Percentiles rank a stretch among this genome's conserved stretches.
Conservation (phyloP, 2,888 invertebrate species). For the Helleia helle region DNA sequence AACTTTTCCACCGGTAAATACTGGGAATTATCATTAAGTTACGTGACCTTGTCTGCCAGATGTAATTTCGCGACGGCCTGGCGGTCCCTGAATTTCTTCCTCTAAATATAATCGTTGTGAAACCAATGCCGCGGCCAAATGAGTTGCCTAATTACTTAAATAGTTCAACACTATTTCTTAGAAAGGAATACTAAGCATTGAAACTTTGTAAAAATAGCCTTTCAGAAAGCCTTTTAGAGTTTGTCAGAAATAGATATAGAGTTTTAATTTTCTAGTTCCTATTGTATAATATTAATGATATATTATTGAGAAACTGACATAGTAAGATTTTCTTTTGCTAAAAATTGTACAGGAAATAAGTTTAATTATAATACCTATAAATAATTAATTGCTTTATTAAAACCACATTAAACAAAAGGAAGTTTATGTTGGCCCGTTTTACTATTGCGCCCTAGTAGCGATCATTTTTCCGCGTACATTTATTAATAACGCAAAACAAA, state of each 20-base stretch:
- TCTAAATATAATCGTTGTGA: constrained; percentile 33
- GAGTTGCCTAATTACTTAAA: constrained; percentile 33
- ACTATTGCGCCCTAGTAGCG: constrained; percentile 4
- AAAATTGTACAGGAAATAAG: too few species aligned
- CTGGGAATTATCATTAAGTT: background rate
- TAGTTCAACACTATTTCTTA: constrained; percentile 14
- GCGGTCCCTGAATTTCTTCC: constrained; percentile 25
- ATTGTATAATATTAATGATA: too few species aligned
- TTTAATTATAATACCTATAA: too few species aligned
- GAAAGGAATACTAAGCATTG: background rate
- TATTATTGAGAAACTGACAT: too few species aligned
- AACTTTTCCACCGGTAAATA: too few species aligned
- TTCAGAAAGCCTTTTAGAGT: background rate
- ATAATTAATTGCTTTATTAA: background rate
- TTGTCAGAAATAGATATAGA: too few species aligned
- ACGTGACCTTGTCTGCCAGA: background rate
- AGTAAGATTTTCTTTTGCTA: too few species aligned
- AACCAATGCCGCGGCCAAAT: constrained; percentile 37
- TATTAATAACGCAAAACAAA: constrained; percentile 21
- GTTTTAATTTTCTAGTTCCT: too few species aligned
- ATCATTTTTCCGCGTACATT: constrained; percentile 22
- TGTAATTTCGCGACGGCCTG: constrained; percentile 20
- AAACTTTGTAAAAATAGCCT: too few species aligned
- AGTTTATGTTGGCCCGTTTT: constrained; percentile 4
- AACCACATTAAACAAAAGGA: constrained; percentile 6